Conservation (phyloP, 2,797 vertebrate genomes). For the Anguilla obscura region DNA sequence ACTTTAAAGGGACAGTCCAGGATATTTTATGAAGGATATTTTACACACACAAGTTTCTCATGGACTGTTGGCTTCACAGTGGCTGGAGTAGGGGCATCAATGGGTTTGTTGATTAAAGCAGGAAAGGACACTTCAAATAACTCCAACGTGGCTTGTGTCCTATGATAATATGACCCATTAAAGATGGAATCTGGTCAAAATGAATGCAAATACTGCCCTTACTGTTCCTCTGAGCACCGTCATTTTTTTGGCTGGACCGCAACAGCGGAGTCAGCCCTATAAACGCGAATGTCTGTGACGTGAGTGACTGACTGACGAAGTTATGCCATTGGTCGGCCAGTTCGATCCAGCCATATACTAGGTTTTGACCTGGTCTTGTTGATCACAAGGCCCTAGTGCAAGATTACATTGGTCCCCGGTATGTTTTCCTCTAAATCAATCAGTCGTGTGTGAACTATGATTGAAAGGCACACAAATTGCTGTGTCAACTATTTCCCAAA, state of each 20-base stretch:
- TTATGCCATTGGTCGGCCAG: too few species aligned
- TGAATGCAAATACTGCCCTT: not conserved
- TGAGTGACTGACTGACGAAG: too few species aligned
- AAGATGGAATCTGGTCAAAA: not conserved
- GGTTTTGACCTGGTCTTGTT: not conserved
- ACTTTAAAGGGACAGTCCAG: not conserved
- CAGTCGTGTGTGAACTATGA: not conserved
- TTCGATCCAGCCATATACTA: too few species aligned
- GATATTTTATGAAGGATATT: not conserved
- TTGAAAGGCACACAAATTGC: not conserved
- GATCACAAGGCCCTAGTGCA: not conserved
- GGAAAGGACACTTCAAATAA: not conserved
- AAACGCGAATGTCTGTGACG: too few species aligned
- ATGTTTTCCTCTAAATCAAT: not conserved
- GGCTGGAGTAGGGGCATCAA: not conserved
- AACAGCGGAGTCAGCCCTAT: too few species aligned
- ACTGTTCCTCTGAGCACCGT: not conserved
- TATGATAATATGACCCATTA: not conserved
- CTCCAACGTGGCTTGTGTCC: not conserved
- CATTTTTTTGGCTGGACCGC: too few species aligned
- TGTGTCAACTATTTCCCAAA: not conserved
- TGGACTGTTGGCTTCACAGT: not conserved
- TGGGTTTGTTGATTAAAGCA: not conserved
- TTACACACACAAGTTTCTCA: not conserved
- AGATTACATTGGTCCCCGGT: not conserved